Evolutionary conservation across 2,888 invertebrate species (phyloP), one percentile per base, ranked within the genome.

Genomic region (Acleris sparsana): DNA sequence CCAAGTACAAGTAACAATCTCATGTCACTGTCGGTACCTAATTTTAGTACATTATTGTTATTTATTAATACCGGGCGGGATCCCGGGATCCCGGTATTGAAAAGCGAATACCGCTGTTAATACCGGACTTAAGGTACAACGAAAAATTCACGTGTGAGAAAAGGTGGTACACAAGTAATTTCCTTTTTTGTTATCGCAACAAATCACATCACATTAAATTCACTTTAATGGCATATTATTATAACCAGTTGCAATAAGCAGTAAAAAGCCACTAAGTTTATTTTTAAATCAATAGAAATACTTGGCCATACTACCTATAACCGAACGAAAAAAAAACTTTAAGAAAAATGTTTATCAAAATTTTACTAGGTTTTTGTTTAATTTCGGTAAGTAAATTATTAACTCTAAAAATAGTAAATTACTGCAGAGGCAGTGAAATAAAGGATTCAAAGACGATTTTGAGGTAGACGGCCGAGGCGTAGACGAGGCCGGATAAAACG

Each of bases 321-420:
- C 33, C 17, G 16, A 17, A n/a, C 17, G 17, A 43, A n/a, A 43
- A 56, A 22, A 17, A 25, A 17, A 56, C n/a, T 43, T 46, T 16
- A 16, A 57, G 17, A 9, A 55, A 20, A 25, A 16, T 13, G 11
- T 5, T 2, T n/a, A 5, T 22, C 3, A 25, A 17, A 25, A 46
- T 43, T 11, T 25, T 57, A 13, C 2, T 57, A 22, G 46, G 25
- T 57, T 46, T 46, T n/a, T 43, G 57, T 46, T 29, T 46, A n/a
- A 22, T 57, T 57, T 17, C 46, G 57, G 57, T 57, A 25, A 57
- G 46, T n/a, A 17, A 44, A n/a, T n/a, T n/a, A n/a, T n/a, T n/a
- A n/a, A n/a, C n/a, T n/a, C n/a, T n/a, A n/a, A n/a, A n/a, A n/a
- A n/a, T n/a, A n/a, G n/a, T n/a, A n/a, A n/a, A n/a, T n/a, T n/a